Evolutionary conservation across 2,113 vertebrate genomes (phyloP).

Genomic region (Ciconia maguari): DNA sequence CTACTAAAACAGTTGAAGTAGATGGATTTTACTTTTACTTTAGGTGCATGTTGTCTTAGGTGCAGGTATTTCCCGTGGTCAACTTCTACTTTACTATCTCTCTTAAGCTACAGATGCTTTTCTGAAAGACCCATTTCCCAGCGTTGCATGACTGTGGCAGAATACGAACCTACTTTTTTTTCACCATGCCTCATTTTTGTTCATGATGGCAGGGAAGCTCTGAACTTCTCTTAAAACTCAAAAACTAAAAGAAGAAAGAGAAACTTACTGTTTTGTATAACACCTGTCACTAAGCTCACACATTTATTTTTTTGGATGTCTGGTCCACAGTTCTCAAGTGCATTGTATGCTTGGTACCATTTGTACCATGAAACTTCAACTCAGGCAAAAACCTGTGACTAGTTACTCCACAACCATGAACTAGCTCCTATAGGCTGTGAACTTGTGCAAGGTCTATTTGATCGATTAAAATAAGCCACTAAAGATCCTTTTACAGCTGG

Average conservation of each 20-base stretch:
- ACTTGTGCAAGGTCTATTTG: neutral
- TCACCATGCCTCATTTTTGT: neutral
- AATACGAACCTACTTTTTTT: neutral
- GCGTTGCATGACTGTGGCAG: neutral
- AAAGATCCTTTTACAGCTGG: neutral
- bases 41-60: neutral
- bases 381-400: neutral
- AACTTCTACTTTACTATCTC: neutral
- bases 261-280: neutral
- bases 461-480: neutral
- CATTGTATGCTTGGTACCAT: accelerated
- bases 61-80: neutral
- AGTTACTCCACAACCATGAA: neutral
- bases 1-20: neutral
- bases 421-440: neutral
- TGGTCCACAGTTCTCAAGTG: neutral
- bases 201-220: neutral
- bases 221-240: neutral
- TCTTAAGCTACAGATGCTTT: neutral
- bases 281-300: neutral
- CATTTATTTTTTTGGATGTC: neutral
- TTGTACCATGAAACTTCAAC: neutral
- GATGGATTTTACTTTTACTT: neutral
- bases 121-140: neutral
- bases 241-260: neutral